A percentile compares a stretch with the other conserved stretches of the same genome.
phyloP scores from a whole-genome alignment of 2,113 vertebrate species.

The Amazona guildingii region DNA sequence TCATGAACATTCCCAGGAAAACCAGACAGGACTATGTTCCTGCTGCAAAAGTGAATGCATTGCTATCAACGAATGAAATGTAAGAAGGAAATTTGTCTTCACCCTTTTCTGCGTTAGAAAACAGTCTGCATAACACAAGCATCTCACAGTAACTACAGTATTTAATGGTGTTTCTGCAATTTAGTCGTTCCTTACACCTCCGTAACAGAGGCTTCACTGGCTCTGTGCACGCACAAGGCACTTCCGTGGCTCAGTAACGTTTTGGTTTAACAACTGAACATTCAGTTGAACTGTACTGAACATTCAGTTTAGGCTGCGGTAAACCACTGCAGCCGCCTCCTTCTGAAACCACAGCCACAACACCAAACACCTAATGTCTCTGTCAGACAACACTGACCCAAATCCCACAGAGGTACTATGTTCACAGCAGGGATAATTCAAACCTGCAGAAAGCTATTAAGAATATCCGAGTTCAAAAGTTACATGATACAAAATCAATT shows the following conservation, averaged over 20 bases:
- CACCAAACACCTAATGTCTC: not conserved
- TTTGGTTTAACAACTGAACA: not conserved
- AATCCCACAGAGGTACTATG: fast-evolving
- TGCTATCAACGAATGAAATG: not conserved
- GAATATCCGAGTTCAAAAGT: not conserved
- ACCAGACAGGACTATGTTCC: not conserved
- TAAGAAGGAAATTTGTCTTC: not conserved
- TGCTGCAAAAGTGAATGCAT: not conserved
- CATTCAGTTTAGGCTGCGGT: not conserved
- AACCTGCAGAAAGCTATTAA: not conserved
- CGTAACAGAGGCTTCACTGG: fast-evolving
- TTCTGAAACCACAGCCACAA: not conserved
- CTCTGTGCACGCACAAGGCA: not conserved
- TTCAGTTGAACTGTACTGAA: not conserved
- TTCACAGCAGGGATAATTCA: not conserved
- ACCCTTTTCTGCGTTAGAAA: not conserved
- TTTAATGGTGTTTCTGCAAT: fast-evolving
- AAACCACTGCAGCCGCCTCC: not conserved
- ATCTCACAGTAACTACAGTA: too few relatives aligned
- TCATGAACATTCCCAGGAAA: not conserved
- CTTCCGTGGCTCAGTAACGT: not conserved
- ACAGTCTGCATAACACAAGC: not conserved
- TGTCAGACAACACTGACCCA: not conserved
- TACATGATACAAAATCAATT: not conserved
- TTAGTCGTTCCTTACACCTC: not conserved